Conservation (phyloP, 1,140 invertebrate genomes). For the Bilobella aurantiaca region DNA sequence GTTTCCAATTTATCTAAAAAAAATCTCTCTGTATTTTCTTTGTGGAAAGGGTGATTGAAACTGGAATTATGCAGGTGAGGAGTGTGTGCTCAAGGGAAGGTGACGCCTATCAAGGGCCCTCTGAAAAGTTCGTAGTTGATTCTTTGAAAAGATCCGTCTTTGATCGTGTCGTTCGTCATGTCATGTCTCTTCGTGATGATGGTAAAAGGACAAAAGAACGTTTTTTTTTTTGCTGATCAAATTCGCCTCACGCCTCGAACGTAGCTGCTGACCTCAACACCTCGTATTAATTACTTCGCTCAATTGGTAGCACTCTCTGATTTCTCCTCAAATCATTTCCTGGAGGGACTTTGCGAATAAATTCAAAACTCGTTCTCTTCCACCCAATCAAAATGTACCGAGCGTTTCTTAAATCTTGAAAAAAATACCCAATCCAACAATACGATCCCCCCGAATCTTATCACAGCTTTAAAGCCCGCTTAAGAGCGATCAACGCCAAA, state of each 20-base stretch:
- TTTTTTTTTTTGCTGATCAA: background rate
- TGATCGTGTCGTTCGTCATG: too few species aligned
- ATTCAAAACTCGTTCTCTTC: too few species aligned
- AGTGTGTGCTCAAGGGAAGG: background rate
- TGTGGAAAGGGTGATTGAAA: background rate
- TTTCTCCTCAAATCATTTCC: background rate
- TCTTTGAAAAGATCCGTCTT: too few species aligned
- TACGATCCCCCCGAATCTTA: too few species aligned
- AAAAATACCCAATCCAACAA: too few species aligned
- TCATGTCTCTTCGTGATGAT: too few species aligned
- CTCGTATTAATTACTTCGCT: conserved; percentile 22
- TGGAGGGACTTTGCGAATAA: background rate
- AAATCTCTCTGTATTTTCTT: background rate
- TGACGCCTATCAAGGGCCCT: background rate
- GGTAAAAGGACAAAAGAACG: background rate
- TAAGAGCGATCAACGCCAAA: too few species aligned
- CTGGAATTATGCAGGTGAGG: background rate
- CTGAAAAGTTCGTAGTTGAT: too few species aligned
- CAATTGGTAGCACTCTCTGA: background rate
- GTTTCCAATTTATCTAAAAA: background rate
- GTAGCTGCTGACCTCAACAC: conserved; percentile 27
- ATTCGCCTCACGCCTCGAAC: conserved; percentile 2
- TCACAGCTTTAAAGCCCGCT: too few species aligned
- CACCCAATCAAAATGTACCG: too few species aligned
- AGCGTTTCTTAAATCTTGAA: too few species aligned